These are phyloP conservation scores for Anthopleura xanthogrammica DNA, from an alignment of 92 coral and sea anemone genomes.

Conservation along the genomic window DNA sequence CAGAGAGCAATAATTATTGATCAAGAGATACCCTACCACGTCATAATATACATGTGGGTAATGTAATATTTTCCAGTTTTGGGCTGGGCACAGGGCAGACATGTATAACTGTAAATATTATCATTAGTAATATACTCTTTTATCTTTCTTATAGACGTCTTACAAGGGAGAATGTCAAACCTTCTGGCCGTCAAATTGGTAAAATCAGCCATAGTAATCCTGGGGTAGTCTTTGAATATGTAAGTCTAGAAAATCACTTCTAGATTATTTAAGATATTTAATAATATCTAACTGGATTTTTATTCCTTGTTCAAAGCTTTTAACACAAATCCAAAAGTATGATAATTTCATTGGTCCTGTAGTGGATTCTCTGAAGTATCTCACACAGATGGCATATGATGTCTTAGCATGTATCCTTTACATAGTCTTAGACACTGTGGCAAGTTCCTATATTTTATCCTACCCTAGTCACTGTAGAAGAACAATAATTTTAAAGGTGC, in stretches of 20 bases:
- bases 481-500: no score
- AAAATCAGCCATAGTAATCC: constrained; percentile 98
- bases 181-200: constrained; percentile 97
- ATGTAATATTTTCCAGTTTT: no score
- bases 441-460: no score
- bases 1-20: no score
- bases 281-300: background rate
- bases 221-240: constrained; percentile 98
- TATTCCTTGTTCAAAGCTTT: constrained; percentile 49
- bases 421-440: no score
- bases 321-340: constrained; percentile 98
- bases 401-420: constrained; percentile 97
- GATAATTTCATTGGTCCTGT: constrained; percentile 98
- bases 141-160: constrained; percentile 62
- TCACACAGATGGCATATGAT: constrained; percentile 96
- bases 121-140: background rate
- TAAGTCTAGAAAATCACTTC: constrained; percentile 46
- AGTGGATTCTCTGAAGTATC: constrained; percentile 94
- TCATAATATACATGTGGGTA: no score
- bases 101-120: no score
- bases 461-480: no score
- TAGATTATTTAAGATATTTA: background rate
- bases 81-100: no score
- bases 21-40: no score
- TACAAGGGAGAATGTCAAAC: constrained; percentile 94